Conservation (phyloP, 1,140 invertebrate genomes). For the Drosophila funebris region DNA sequence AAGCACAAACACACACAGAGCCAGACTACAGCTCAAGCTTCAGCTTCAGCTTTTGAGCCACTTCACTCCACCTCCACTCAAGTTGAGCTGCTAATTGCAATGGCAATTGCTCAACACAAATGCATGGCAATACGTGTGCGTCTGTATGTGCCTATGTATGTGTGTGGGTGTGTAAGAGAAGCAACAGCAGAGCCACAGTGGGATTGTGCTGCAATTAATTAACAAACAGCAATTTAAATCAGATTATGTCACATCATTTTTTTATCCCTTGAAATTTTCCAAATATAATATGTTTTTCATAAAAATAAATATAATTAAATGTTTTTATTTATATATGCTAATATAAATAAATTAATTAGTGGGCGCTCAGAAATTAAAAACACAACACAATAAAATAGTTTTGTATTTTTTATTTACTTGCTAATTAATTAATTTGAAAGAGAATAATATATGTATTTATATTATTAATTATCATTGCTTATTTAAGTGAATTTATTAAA, state of each 20-base stretch:
- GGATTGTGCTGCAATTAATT: neutral
- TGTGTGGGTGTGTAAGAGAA: slow-evolving; percentile 14
- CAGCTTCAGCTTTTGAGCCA: slow-evolving; percentile 31
- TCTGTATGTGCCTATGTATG: slow-evolving; percentile 3
- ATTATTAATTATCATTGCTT: neutral
- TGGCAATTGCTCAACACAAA: slow-evolving; percentile 58
- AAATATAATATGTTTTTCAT: neutral
- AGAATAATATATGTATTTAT: neutral
- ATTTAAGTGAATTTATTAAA: neutral
- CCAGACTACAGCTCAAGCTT: slow-evolving; percentile 10
- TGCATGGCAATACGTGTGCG: slow-evolving; percentile 12
- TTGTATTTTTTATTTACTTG: too few relatives aligned
- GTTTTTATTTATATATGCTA: neutral
- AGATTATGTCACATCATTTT: neutral
- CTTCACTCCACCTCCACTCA: slow-evolving; percentile 58
- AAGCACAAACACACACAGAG: slow-evolving; percentile 22
- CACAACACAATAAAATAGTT: too few relatives aligned
- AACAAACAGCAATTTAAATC: neutral
- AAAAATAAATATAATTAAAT: neutral
- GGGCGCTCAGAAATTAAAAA: too few relatives aligned
- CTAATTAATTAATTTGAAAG: too few relatives aligned
- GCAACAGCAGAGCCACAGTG: slow-evolving; percentile 1
- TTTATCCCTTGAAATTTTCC: neutral
- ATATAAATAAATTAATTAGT: neutral
- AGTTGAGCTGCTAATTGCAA: slow-evolving; percentile 78